Evolutionary conservation across 2,888 invertebrate genomes (phyloP), one percentile per base, ranked within the genome.

Genomic region (Pycnomerus fuliginosus): DNA sequence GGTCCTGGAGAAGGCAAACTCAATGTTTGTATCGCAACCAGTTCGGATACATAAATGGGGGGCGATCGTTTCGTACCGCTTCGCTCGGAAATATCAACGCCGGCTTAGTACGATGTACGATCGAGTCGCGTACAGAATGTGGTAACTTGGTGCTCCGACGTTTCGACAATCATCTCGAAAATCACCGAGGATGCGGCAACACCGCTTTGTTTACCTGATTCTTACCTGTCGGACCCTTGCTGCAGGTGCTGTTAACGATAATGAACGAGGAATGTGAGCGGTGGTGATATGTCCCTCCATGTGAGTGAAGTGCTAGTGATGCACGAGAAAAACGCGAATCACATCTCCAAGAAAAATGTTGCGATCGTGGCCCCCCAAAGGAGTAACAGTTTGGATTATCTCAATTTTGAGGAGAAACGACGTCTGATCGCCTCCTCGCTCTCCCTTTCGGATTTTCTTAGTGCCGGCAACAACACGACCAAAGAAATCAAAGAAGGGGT

Each of bases 341-440:
- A 46, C 44, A 39, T 30, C 42, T 33, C 36, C n/a, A 67, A 68
- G 55, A 82, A 82, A 57, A 80, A 80, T 11, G 82, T 83, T 44
- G 82, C 84, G 36, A 83, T 84, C 16, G 83, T 84, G 16, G 79
- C 80, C 16, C 85, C 84, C 1, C 85, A 85, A 61, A 74, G 88
- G 63, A 89, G 89, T 75, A 88, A 84, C 73, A 89, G 89, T 67
- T 79, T 90, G 77, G 90, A 90, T 77, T 88, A 89, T 75, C 80
- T 92, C 43, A 91, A 92, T 76, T 92, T 92, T 71, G 90, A 91
- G 74, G 91, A 92, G 77, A 90, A 90, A 71, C 79, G 91, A 62
- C 89, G 90, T 74, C 76, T 92, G 67, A 92, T 92, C 56, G 91
- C 91, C 31, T 90, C 90, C 52, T 90, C 90, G 35, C 72, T 92